phyloP scores from a whole-genome alignment of 2,888 invertebrate species.

The Dermolepida albohirtum region DNA sequence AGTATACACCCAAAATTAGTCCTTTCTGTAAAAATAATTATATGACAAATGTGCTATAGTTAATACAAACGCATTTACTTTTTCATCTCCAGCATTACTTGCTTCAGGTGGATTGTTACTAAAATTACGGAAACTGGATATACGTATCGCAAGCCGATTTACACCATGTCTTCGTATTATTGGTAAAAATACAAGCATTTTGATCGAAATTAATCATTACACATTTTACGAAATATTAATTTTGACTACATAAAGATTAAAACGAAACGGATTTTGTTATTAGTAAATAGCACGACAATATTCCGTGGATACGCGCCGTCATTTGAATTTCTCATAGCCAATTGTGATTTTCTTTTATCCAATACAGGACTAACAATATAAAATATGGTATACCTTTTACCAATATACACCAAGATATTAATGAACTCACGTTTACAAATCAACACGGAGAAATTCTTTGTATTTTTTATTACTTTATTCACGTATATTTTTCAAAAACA shows the following conservation, averaged over 20 bases:
- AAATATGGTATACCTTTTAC: too few species aligned
- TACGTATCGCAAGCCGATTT: slow-evolving; percentile 11
- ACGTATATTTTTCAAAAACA: too few species aligned
- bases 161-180: slow-evolving; percentile 45
- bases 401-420: too few species aligned
- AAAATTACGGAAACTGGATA: slow-evolving; percentile 26
- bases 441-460: too few species aligned
- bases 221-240: slow-evolving; percentile 53
- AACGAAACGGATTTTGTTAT: slow-evolving; percentile 47
- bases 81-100: slow-evolving; percentile 39
- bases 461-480: too few species aligned
- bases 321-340: slow-evolving; percentile 44
- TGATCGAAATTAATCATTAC: slow-evolving; percentile 48
- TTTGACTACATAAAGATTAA: slow-evolving; percentile 48
- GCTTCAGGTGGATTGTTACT: slow-evolving; percentile 25
- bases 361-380: too few species aligned
- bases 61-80: slow-evolving; percentile 35
- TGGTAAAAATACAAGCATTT: slow-evolving; percentile 48
- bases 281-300: slow-evolving; percentile 34
- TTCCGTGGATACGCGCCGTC: slow-evolving; percentile 47
- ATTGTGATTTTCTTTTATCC: slow-evolving; percentile 13
- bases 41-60: not conserved
- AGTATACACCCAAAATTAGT: slow-evolving; percentile 70
- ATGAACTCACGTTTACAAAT: too few species aligned
- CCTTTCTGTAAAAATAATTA: slow-evolving; percentile 65